These are phyloP conservation scores for Panthera uncia DNA, from an alignment of 2,113 vertebrate species.

Conservation along the genomic window DNA sequence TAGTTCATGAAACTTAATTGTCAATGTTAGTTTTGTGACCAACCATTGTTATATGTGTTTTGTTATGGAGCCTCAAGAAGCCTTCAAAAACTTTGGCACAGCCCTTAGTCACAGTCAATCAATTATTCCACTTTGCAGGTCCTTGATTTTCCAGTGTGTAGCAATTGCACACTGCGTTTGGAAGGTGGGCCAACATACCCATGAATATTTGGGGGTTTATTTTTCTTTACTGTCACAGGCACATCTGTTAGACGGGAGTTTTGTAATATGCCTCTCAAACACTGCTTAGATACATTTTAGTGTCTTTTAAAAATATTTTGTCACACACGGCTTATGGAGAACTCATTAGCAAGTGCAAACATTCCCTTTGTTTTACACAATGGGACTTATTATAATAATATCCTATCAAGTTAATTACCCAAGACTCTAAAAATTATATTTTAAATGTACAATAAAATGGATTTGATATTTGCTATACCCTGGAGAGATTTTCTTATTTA, in stretches of 20 bases:
- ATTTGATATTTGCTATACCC: not conserved
- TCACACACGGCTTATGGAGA: not conserved
- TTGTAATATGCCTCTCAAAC: slow-evolving; percentile 34
- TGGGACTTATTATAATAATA: not conserved
- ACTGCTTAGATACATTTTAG: slow-evolving; percentile 25
- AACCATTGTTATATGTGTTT: slow-evolving; percentile 78
- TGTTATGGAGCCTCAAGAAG: slow-evolving; percentile 64
- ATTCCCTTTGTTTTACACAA: not conserved
- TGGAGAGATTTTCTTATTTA: not conserved
- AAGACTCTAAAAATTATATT: slow-evolving; percentile 17
- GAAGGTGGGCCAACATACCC: slow-evolving; percentile 50
- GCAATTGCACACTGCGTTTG: not conserved
- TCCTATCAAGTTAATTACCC: not conserved
- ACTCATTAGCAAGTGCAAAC: not conserved
- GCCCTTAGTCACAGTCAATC: slow-evolving; percentile 61
- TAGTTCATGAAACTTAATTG: slow-evolving; percentile 77
- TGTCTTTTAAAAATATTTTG: slow-evolving; percentile 58
- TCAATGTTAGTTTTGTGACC: slow-evolving; percentile 63
- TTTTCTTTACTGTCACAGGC: slow-evolving; percentile 54
- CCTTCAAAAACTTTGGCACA: slow-evolving; percentile 52
- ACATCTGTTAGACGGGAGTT: slow-evolving; percentile 56
- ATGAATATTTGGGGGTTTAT: slow-evolving; percentile 66
- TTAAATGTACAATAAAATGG: slow-evolving; percentile 11
- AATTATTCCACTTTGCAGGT: slow-evolving; percentile 60
- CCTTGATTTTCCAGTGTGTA: slow-evolving; percentile 32